phyloP scores from a whole-genome alignment of 2,113 vertebrate genomes.

The Silurus glanis region DNA sequence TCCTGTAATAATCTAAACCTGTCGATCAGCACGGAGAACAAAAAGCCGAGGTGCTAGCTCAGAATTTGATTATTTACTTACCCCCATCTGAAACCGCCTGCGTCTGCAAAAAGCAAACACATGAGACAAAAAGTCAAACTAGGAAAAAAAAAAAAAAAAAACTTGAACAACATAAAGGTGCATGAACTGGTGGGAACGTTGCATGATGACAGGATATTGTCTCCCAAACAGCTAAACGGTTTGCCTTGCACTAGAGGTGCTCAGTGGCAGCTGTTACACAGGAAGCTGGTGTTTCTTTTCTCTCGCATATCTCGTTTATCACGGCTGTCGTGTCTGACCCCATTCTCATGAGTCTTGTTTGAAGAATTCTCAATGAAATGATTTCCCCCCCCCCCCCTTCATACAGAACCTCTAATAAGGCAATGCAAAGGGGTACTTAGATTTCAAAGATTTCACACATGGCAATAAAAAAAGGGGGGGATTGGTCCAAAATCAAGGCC shows the following conservation, averaged over 20 bases:
- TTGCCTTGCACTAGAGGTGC: constrained; percentile 9
- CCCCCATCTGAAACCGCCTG: constrained; percentile 81
- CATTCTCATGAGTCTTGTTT: background rate
- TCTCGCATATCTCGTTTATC: background rate
- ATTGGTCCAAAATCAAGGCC: background rate
- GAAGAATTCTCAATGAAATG: background rate
- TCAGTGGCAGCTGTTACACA: constrained; percentile 40
- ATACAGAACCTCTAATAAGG: background rate
- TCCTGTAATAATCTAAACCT: background rate
- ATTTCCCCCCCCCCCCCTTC: background rate
- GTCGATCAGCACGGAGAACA: background rate
- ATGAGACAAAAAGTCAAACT: constrained; percentile 24
- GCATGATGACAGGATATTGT: constrained; percentile 1
- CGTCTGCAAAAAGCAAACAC: constrained; percentile 65
- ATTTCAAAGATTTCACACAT: background rate
- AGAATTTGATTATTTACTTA: constrained; percentile 57
- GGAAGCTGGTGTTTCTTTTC: constrained; percentile 43
- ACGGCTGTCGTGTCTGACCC: constrained; percentile 7
- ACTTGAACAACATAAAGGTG: background rate
- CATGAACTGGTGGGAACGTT: background rate
- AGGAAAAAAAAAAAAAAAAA: background rate
- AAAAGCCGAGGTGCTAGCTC: background rate
- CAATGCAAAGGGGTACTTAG: background rate
- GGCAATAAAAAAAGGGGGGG: background rate
- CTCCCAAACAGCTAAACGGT: constrained; percentile 16